Conservation (phyloP, 2,113 vertebrate genomes). For the Penelope pileata region DNA sequence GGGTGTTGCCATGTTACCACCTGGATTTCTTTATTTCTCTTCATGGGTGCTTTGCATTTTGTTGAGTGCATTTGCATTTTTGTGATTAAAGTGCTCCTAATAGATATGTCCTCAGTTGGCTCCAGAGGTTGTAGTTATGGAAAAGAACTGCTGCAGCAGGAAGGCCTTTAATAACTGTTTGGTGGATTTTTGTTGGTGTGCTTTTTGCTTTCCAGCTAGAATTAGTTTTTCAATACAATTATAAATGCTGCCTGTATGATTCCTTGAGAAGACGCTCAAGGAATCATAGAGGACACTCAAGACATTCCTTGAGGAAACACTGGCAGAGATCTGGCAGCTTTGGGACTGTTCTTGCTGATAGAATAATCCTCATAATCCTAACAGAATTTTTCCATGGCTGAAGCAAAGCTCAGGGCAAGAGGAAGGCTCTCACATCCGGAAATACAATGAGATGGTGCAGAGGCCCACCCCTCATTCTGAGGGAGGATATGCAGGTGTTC, state of each 20-base stretch:
- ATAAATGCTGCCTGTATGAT: neutral
- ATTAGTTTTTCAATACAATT: neutral
- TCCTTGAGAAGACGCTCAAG: neutral
- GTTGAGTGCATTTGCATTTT: neutral
- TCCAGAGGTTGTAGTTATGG: neutral
- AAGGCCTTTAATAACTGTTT: neutral
- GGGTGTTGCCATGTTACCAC: neutral
- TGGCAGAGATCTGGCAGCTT: neutral
- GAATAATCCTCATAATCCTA: neutral
- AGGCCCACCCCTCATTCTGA: neutral
- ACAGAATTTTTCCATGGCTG: neutral
- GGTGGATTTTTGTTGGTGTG: neutral
- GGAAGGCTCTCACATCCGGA: neutral
- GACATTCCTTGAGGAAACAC: too few species aligned
- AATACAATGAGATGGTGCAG: neutral
- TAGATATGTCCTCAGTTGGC: neutral
- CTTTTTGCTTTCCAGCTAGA: neutral
- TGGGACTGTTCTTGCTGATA: neutral
- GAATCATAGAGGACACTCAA: too few species aligned
- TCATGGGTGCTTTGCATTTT: neutral
- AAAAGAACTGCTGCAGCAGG: neutral
- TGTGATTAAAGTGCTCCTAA: neutral
- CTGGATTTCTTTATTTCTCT: neutral
- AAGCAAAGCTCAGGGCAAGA: neutral
- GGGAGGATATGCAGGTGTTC: neutral